Conservation (phyloP, 2,113 vertebrate genomes). For the Pteropus alecto region DNA sequence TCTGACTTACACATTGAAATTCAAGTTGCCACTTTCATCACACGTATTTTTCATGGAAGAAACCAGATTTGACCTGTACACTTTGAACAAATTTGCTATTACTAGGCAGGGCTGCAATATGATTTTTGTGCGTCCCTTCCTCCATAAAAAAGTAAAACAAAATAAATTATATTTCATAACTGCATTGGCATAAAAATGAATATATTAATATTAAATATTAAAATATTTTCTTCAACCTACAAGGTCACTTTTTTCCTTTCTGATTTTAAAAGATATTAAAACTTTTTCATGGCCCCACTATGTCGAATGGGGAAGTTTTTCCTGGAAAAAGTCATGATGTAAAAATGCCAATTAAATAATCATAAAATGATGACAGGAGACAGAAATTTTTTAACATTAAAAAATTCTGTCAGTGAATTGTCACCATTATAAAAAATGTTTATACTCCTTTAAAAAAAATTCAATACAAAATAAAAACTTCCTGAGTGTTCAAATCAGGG, state of each 20-base stretch:
- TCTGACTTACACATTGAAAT: not conserved
- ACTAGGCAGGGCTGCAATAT: not conserved
- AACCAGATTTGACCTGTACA: not conserved
- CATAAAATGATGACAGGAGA: not conserved
- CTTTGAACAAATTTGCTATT: constrained; percentile 36
- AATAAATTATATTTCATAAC: not conserved
- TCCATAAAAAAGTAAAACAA: not conserved
- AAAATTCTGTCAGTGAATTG: not conserved
- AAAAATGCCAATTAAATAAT: not conserved
- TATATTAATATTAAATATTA: not conserved
- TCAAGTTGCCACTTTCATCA: not conserved
- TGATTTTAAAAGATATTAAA: not conserved
- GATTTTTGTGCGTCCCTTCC: not conserved
- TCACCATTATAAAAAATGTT: not conserved
- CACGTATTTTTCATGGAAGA: not conserved
- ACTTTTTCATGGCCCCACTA: not conserved
- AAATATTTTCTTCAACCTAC: not conserved
- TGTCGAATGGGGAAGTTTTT: not conserved
- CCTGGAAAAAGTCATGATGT: not conserved
- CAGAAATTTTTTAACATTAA: not conserved
- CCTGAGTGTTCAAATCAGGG: not conserved
- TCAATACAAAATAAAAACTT: not conserved
- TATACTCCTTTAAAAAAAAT: not conserved
- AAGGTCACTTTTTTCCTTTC: not conserved
- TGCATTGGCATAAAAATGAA: not conserved